These are phyloP conservation scores for Antheraea pernyi DNA, from an alignment of 1,140 invertebrate species.

Conservation along the genomic window DNA sequence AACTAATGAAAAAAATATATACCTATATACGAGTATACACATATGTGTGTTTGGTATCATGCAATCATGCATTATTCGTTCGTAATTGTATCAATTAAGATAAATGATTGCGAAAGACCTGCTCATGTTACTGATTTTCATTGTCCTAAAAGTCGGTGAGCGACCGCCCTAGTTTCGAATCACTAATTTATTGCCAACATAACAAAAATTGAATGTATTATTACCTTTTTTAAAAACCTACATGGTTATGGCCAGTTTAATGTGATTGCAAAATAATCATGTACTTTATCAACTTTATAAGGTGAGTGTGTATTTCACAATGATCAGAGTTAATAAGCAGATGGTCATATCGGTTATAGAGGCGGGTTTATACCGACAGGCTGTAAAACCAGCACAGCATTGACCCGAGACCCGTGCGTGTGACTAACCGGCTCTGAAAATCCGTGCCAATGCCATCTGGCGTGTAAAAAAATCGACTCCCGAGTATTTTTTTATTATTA, in stretches of 20 bases:
- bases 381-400: conserved; percentile 27
- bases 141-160: conserved; percentile 21
- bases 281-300: neutral
- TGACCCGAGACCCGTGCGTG: conserved; percentile 37
- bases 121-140: conserved; percentile 29
- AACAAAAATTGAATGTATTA: neutral
- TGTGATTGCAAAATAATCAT: neutral
- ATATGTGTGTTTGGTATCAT: too few relatives aligned
- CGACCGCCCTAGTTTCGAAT: conserved; percentile 23
- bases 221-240: neutral
- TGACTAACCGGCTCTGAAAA: conserved; percentile 37
- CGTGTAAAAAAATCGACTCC: conserved; percentile 27
- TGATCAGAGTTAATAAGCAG: conserved; percentile 4
- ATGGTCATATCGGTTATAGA: conserved; percentile 8
- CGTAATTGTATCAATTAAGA: neutral
- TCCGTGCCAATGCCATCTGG: conserved; percentile 40
- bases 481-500: neutral
- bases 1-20: too few relatives aligned
- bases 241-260: neutral
- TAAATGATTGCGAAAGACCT: conserved; percentile 24
- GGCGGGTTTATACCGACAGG: conserved; percentile 7
- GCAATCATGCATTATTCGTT: too few relatives aligned
- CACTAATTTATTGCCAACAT: neutral
- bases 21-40: too few relatives aligned
- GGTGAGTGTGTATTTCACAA: conserved; percentile 1